Base-by-base conservation (phyloP, 2,797 vertebrate species). In the Novumbra hubbsi region DNA sequence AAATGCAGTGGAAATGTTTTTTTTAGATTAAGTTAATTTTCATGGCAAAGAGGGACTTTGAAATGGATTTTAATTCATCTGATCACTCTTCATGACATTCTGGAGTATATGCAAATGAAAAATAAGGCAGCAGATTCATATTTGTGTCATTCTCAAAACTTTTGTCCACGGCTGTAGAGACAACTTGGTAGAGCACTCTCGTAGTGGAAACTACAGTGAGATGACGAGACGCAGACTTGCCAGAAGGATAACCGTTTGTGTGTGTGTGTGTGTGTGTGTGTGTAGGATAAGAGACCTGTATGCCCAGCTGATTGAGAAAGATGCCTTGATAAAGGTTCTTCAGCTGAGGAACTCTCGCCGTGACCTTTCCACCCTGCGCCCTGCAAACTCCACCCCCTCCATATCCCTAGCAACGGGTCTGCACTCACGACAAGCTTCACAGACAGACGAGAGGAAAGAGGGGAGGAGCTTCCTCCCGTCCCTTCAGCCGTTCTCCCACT, bases 291-390 rank as follows among this genome's bases (percentile, higher is more conserved):
- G 55, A 24, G 24, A 60, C 55, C 55, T 60, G 78, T 93, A 96
- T 3, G 95, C 95, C 65, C 95, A 95, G 85, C 94, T 96, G 81
- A 94, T 96, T 52, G 95, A 96, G 90, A 96, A 96, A 85, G 95
- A 96, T 6, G 95, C 95, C 76, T 95, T 95, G 94, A 96, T 96
- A 80, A 96, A 96, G 77, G 95, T 96, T 57, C 91, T 96, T 16
- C 95, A 96, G 85, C 95, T 96, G 16, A 92, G 95, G 0, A 60
- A 60, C 55, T 94, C 94, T 5, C 92, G 94, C 0, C 80, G 79
- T 0, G 95, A 95, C 74, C 75, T 90, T 0, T n/a, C 90, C 0
- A 92, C 91, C 72, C 89, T 96, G 57, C 90, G 95, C 0, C 93
- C 95, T 0, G 94, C 95, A 9, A 92, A 93, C 2, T 96, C 94